Base-by-base conservation (phyloP, 2,797 vertebrate species). In the Hoplostethus mediterraneus region DNA sequence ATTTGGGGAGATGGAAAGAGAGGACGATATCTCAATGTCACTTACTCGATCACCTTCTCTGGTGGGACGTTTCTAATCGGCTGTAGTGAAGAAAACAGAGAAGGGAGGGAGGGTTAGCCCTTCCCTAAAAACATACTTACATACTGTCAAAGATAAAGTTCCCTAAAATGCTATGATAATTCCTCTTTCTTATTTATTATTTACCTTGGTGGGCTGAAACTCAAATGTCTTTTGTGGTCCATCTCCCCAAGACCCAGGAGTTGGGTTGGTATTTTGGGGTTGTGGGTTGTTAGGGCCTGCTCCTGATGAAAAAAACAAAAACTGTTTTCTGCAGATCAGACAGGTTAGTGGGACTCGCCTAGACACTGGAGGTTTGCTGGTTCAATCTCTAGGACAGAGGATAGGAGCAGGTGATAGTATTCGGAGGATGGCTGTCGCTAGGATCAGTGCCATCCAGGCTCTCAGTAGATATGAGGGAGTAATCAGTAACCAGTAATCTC, bases 31-130 rank as follows among this genome's bases (percentile, higher is more conserved):
- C 2, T 45, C 2, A 28, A 14, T 16, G 17, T 38, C 38, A 94
- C 94, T 95, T 79, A 95, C 95, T 95, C 90, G 1, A 95, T 93
- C 17, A 87, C 63, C 61, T 82, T 94, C 79, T 94, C 94, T 59
- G 71, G 59, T 36, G 94, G 94, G 69, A 89, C 77, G 51, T 84
- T 80, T 91, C 91, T 85, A 61, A 90, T 4, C 6, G 65, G 64
- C 94, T 95, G 79, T 30, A 62, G 53, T 9, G 31, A 56, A 71
- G 12, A 70, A 64, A 57, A 75, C 6, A 63, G 12, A 52, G 40
- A 10, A 48, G 11, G 70, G n/a, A 48, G 12, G 2, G 49, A 7
- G 16, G 38, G 16, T 67, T 1, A 76, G 13, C 3, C 54, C 1
- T 30, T 45, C 0, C 1, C 13, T 25, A n/a, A 30, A 58, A 45